phyloP scores from a whole-genome alignment of 2,113 vertebrate genomes.

The Capra hircus region DNA sequence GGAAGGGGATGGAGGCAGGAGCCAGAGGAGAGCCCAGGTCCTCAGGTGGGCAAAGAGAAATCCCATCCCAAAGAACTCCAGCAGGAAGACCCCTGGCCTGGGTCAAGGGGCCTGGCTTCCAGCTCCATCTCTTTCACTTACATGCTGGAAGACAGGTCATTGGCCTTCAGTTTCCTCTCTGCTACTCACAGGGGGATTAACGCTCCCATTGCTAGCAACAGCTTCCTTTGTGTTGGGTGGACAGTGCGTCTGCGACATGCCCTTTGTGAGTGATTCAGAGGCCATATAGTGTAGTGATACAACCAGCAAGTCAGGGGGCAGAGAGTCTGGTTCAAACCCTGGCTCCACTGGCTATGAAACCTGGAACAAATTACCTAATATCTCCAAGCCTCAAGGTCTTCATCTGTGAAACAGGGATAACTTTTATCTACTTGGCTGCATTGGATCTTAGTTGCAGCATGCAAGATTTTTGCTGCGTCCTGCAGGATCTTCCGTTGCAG shows the following conservation, averaged over 20 bases:
- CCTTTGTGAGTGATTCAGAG: background rate
- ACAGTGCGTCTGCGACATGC: accelerated
- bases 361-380: background rate
- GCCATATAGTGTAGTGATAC: background rate
- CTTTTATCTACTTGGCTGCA: background rate
- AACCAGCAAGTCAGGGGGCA: background rate
- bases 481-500: background rate
- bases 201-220: too few relatives aligned
- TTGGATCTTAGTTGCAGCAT: background rate
- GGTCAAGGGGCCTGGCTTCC: background rate
- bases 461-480: background rate
- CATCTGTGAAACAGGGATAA: background rate
- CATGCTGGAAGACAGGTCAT: background rate
- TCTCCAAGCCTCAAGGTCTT: background rate
- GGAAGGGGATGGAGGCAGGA: background rate
- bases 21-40: background rate
- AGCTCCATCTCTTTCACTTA: background rate
- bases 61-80: background rate
- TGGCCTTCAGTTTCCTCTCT: background rate
- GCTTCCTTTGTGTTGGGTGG: background rate
- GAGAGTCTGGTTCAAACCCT: background rate
- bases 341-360: too few relatives aligned
- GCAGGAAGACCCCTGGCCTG: background rate
- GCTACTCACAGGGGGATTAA: background rate
- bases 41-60: background rate